Conservation (phyloP, 2,888 invertebrate species). For the Eristalis arbustorum region DNA sequence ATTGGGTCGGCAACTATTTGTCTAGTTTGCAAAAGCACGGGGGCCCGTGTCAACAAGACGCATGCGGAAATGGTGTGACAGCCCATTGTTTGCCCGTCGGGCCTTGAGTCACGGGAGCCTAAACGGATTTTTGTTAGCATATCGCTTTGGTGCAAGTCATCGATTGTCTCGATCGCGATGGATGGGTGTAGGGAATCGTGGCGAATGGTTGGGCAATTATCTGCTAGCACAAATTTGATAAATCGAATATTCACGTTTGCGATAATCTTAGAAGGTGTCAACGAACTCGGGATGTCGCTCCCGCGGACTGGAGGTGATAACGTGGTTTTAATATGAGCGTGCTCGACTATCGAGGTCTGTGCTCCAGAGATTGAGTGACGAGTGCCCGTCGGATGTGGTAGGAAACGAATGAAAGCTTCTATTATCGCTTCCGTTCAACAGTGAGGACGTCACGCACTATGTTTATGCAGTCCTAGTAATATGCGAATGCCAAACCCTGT, state of each 20-base stretch:
- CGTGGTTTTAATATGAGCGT: not conserved
- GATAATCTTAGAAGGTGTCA: not conserved
- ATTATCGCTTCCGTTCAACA: too few relatives aligned
- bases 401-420: too few relatives aligned
- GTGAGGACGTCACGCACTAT: too few relatives aligned
- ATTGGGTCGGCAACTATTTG: constrained; percentile 47
- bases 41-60: constrained; percentile 3
- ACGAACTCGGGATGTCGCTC: not conserved
- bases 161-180: not conserved
- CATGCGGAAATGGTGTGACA: constrained; percentile 45
- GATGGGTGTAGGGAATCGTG: not conserved
- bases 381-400: too few relatives aligned
- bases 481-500: too few relatives aligned
- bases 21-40: constrained; percentile 48
- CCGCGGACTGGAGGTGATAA: not conserved
- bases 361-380: too few relatives aligned
- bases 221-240: not conserved
- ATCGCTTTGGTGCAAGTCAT: not conserved
- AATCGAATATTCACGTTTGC: not conserved
- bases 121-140: not conserved
- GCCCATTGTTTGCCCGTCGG: constrained; percentile 9
- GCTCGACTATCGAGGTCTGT: too few relatives aligned
- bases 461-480: too few relatives aligned
- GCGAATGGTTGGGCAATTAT: too few relatives aligned
- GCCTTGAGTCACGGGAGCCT: not conserved